phyloP scores from a whole-genome alignment of 2,113 vertebrate genomes.

The Bucco capensis region DNA sequence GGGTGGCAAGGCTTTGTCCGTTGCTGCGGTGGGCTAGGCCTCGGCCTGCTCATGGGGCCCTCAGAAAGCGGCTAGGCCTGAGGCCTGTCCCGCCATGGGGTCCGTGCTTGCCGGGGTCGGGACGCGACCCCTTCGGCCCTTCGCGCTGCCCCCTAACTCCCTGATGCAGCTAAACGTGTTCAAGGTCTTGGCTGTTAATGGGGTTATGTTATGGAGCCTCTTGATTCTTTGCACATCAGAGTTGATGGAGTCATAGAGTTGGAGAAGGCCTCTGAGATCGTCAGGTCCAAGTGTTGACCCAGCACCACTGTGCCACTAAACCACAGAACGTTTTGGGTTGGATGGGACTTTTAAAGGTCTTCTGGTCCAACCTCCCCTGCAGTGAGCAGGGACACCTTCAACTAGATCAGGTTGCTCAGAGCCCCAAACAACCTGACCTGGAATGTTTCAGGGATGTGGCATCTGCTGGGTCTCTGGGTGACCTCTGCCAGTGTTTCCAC shows the following conservation, averaged over 20 bases:
- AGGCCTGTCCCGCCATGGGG: not conserved
- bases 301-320: no score
- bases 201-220: accelerated
- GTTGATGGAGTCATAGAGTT: no score
- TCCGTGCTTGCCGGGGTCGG: not conserved
- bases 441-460: not conserved
- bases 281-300: no score
- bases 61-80: not conserved
- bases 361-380: not conserved
- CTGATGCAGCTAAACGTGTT: not conserved
- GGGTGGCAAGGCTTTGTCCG: not conserved
- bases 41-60: not conserved
- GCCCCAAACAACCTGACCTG: not conserved
- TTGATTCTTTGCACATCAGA: no score
- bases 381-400: not conserved
- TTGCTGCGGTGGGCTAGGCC: not conserved
- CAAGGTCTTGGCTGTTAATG: not conserved
- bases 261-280: no score
- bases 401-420: not conserved
- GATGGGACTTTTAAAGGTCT: not conserved
- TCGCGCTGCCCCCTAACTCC: not conserved
- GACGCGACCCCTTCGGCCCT: no score
- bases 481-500: not conserved
- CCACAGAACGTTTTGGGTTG: not conserved
- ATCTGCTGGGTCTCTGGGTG: not conserved